These are phyloP conservation scores for Ibycter americanus DNA, from an alignment of 2,797 vertebrate species.

Conservation along the genomic window DNA sequence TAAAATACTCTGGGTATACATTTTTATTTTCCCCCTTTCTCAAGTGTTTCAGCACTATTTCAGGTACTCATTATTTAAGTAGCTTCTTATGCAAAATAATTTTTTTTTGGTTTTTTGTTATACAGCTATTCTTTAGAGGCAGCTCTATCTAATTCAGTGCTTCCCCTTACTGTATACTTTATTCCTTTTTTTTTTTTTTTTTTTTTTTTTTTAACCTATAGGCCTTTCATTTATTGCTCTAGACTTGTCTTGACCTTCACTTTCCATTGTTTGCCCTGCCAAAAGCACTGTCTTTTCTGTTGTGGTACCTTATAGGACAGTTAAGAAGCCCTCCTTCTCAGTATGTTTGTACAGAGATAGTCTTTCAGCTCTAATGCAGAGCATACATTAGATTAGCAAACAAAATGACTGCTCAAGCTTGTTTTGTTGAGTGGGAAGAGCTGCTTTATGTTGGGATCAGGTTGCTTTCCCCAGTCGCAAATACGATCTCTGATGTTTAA, in stretches of 20 bases:
- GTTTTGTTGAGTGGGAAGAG: not conserved
- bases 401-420: not conserved
- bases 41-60: not conserved
- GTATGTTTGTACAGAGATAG: not conserved
- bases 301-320: not conserved
- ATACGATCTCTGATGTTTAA: not conserved
- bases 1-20: not conserved
- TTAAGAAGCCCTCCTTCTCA: not conserved
- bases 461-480: not conserved
- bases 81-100: not conserved
- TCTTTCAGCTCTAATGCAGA: not conserved
- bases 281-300: not conserved
- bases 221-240: not conserved
- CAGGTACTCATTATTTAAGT: not conserved
- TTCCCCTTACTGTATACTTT: not conserved
- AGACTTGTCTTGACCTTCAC: not conserved
- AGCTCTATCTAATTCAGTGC: not conserved
- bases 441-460: not conserved
- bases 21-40: not conserved
- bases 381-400: not conserved
- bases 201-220: not conserved
- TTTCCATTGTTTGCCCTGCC: not conserved
- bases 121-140: not conserved
- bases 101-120: not conserved
- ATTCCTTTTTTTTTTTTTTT: not conserved